Base-by-base conservation (phyloP, 2,888 invertebrate genomes). In the Agrotis exclamationis region DNA sequence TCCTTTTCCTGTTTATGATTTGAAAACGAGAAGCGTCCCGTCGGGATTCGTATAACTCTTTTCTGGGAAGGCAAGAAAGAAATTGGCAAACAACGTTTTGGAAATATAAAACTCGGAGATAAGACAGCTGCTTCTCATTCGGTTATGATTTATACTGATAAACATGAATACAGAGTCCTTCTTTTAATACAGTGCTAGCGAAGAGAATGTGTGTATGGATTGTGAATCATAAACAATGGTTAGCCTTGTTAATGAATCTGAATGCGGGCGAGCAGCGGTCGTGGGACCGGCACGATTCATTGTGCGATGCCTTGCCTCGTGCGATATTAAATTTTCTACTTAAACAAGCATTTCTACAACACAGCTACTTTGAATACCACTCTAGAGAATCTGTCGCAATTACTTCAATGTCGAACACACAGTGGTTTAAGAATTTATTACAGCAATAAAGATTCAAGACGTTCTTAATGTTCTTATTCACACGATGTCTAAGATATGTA, bases 241-340 rank as follows among this genome's bases (percentile, higher is more conserved):
- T 89, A 89, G 90, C 94, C 95, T 95, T 94, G 95, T 94, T 94
- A 93, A 93, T 95, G 95, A 94, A 94, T 86, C 88, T 83, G 87
- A 89, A 88, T 88, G 89, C 93, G 92, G 78, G 79, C 74, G 78
- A 63, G 74, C 67, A 63, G 83, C 77, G 85, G 91, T 90, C 93
- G 91, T 91, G 92, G 85, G 90, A 91, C 86, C 86, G 85, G 80
- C 88, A 85, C 89, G 87, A 89, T 85, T 89, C 87, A 85, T 86
- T 83, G 83, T 78, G 75, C 82, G 67, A 81, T 85, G 84, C 81
- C 66, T 76, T 79, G 80, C 64, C 66, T 71, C 73, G 71, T 80
- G 74, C 83, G 78, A 73, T 81, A 86, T 84, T 80, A 80, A 78
- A 74, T 85, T 83, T 85, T 84, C 80, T 81, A 75, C 85, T 78